Percentiles rank a stretch among this genome's conserved stretches.
phyloP scores from a whole-genome alignment of 2,888 invertebrate genomes.

The Platycnemis pennipes region DNA sequence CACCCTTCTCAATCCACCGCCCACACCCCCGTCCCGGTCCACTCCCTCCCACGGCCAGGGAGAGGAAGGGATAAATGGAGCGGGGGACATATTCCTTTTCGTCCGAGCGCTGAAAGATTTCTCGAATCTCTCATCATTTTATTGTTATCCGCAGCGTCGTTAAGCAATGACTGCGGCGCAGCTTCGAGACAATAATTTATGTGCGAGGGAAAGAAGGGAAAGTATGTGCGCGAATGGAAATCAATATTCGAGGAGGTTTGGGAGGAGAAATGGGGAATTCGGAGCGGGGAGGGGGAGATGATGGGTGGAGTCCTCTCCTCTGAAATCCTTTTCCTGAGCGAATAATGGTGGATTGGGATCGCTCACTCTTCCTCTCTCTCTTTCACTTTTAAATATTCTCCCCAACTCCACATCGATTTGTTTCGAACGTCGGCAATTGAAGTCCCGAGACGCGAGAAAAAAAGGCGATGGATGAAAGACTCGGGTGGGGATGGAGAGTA shows the following conservation, averaged over 20 bases:
- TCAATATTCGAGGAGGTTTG: background rate
- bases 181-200: background rate
- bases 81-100: background rate
- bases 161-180: background rate
- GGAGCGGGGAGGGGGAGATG: background rate
- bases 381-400: constrained; percentile 15
- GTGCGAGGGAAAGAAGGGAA: background rate
- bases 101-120: background rate
- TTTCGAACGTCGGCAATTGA: constrained; percentile 42
- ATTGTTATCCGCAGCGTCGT: background rate
- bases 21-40: background rate
- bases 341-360: constrained; percentile 5
- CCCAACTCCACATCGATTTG: constrained; percentile 34
- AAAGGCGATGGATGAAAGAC: constrained; percentile 2
- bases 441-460: background rate
- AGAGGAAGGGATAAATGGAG: background rate
- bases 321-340: constrained; percentile 13
- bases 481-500: background rate
- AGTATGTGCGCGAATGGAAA: background rate
- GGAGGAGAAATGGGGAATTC: background rate
- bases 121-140: background rate
- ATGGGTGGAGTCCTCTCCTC: background rate
- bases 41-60: no score
- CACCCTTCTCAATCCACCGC: no score
- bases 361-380: background rate